Evolutionary conservation across 64 coral and sea anemone genomes (phyloP), one percentile per base, ranked within the genome.

Genomic region (Acropora yongei): DNA sequence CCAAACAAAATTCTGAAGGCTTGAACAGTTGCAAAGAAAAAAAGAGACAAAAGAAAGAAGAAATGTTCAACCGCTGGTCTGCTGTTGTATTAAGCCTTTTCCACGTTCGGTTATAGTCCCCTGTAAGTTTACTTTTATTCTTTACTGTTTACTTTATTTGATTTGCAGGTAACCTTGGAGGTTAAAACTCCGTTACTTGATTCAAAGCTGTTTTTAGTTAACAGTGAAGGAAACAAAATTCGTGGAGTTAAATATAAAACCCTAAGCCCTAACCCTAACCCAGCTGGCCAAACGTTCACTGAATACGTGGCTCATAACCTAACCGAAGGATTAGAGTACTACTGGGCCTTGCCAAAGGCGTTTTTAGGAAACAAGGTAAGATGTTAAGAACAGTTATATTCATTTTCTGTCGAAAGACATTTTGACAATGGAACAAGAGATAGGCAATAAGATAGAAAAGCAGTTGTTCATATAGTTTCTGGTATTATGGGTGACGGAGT

Each of bases 291-390:
- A 11, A 45, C n/a, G 0, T 45, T 48, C 43, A 72, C 69, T 72
- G 63, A 11, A 18, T 4, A 71, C 8, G 61, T 71, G 8, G 82
- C 82, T 19, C 44, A 71, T 3, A 71, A 49, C 65, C 4, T 49
- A 1, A 71, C 82, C 11, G 13, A 85, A 48, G 60, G 41, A 72
- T 49, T 1, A 44, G 5, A 48, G 3, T 72, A 49, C 66, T 95
- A 90, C 63, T 95, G 93, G 93, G 55, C 57, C 40, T 47, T 95
- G 18, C 93, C 93, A 48, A 46, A 74, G 17, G 16, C 45, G 39
- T 90, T 95, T 78, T 19, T 89, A 42, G 93, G 93, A 50, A 87
- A 95, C 68, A 84, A 90, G 78, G 93, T 95, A 61, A 82, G 60
- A 63, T 63, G 60, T 63, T 63, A 13, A 63, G 10, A 63, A 13